Conservation (phyloP, 1,140 invertebrate species). For the Neodiprion pinetum region DNA sequence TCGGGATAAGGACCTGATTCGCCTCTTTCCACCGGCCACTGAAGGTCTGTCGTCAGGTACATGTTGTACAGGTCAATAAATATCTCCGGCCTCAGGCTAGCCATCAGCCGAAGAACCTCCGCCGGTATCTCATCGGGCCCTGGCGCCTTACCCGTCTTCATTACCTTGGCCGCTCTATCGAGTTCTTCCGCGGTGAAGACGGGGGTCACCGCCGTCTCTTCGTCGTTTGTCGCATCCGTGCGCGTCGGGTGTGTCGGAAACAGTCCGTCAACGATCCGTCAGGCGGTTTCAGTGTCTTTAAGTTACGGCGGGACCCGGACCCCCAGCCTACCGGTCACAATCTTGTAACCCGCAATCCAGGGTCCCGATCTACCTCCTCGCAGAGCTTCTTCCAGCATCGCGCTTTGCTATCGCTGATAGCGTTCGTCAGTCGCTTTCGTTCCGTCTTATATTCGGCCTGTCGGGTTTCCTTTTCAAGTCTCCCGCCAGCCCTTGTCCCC, state of each 20-base stretch:
- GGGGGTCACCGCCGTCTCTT: not conserved
- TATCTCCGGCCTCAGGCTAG: not conserved
- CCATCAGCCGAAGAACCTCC: not conserved
- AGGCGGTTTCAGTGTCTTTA: too few species aligned
- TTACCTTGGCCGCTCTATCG: not conserved
- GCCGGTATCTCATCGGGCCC: not conserved
- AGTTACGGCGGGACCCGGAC: too few species aligned
- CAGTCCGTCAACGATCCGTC: slow-evolving; percentile 22
- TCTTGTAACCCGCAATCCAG: too few species aligned
- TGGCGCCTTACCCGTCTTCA: not conserved
- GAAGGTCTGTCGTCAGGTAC: slow-evolving; percentile 17
- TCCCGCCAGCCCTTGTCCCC: not conserved
- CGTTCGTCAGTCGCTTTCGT: slow-evolving; percentile 14
- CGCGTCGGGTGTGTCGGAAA: not conserved
- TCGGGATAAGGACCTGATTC: slow-evolving; percentile 26
- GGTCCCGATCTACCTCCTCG: too few species aligned
- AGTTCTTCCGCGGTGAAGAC: not conserved
- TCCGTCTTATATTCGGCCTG: slow-evolving; percentile 5
- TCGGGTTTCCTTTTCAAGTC: not conserved
- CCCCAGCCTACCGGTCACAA: too few species aligned
- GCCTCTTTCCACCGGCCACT: slow-evolving; percentile 27
- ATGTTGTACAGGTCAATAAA: slow-evolving; percentile 8
- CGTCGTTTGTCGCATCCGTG: not conserved
- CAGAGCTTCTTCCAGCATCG: too few species aligned
- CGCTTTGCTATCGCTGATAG: slow-evolving; percentile 21